phyloP scores from a whole-genome alignment of 2,888 invertebrate species.

The Graphium colonna region DNA sequence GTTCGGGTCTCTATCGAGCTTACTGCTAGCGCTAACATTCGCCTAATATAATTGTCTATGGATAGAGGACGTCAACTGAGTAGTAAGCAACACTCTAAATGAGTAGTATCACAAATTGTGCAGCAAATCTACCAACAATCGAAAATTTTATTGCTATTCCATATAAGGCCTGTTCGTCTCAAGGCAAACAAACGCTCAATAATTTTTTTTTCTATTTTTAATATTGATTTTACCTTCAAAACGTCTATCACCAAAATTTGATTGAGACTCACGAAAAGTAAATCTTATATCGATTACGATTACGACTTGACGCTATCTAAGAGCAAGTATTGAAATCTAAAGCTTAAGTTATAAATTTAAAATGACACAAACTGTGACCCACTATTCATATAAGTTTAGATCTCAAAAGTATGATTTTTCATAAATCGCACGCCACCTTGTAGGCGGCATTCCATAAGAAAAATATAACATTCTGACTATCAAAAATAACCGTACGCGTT shows the following conservation, averaged over 20 bases:
- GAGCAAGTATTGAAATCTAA: slow-evolving; percentile 31
- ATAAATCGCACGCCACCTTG: slow-evolving; percentile 59
- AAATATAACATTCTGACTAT: slow-evolving; percentile 72
- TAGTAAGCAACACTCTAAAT: slow-evolving; percentile 68
- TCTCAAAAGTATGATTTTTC: slow-evolving; percentile 62
- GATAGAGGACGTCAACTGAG: slow-evolving; percentile 71
- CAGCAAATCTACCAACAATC: slow-evolving; percentile 63
- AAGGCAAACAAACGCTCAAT: slow-evolving; percentile 68
- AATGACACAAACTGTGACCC: slow-evolving; percentile 57
- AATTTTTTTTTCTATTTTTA: slow-evolving; percentile 38
- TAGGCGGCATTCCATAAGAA: slow-evolving; percentile 66
- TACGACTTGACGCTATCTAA: slow-evolving; percentile 29
- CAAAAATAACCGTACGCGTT: slow-evolving; percentile 72
- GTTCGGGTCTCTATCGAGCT: slow-evolving; percentile 53
- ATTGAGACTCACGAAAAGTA: slow-evolving; percentile 43
- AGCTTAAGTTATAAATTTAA: slow-evolving; percentile 47
- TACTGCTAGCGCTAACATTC: slow-evolving; percentile 52
- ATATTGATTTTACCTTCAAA: slow-evolving; percentile 32
- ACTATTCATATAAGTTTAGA: slow-evolving; percentile 52
- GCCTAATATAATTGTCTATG: slow-evolving; percentile 75
- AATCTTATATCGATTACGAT: slow-evolving; percentile 41
- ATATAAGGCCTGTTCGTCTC: slow-evolving; percentile 61
- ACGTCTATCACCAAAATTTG: slow-evolving; percentile 37
- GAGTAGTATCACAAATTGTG: slow-evolving; percentile 73
- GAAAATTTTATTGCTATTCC: slow-evolving; percentile 72